phyloP scores from a whole-genome alignment of 2,888 invertebrate species.

The Drosophila prostipennis region DNA sequence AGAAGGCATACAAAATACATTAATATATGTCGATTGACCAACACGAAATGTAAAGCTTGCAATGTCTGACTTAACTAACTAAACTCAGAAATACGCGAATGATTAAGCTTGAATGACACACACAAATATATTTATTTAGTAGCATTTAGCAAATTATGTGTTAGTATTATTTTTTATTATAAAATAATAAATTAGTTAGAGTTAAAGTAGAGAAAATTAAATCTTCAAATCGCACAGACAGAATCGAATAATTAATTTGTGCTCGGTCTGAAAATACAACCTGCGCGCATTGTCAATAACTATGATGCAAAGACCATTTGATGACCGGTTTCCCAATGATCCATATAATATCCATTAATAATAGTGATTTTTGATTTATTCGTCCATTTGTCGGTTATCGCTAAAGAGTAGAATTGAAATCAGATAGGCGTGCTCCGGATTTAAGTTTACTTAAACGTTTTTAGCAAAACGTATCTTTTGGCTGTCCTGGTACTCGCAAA shows the following conservation, averaged over 20 bases:
- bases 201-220: conserved; percentile 11
- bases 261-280: not conserved
- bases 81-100: conserved; percentile 25
- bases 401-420: too few relatives aligned
- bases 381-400: not conserved
- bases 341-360: not conserved
- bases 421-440: too few relatives aligned
- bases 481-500: too few relatives aligned
- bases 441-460: too few relatives aligned
- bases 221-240: not conserved
- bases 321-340: not conserved
- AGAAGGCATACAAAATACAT: conserved; percentile 12
- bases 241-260: not conserved
- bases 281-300: not conserved
- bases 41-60: conserved; percentile 26
- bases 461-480: too few relatives aligned
- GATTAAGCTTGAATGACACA: conserved; percentile 35
- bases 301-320: not conserved
- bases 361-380: not conserved
- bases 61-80: conserved; percentile 12
- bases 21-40: conserved; percentile 16
- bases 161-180: conserved; percentile 14
- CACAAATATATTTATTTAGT: conserved; percentile 39
- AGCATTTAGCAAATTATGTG: conserved; percentile 39
- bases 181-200: conserved; percentile 17